These are phyloP conservation scores for Ctenochaetus hawaiiensis DNA, from an alignment of 2,797 vertebrate species.

Conservation along the genomic window DNA sequence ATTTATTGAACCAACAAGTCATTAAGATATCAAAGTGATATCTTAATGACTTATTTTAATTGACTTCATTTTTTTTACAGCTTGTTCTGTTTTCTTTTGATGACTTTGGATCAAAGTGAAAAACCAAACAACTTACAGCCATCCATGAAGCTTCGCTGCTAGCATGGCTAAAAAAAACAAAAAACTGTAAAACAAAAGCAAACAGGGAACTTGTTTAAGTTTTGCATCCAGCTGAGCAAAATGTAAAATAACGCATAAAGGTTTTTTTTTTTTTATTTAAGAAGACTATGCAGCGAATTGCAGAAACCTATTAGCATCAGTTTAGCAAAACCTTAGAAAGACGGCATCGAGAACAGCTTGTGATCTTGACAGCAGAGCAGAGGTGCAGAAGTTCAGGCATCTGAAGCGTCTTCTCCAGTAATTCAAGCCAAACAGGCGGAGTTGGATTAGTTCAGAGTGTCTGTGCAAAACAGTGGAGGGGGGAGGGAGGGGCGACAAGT, in stretches of 20 bases:
- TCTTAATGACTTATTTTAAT: too few species aligned
- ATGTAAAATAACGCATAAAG: background rate
- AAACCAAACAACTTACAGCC: background rate
- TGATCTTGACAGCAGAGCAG: slow-evolving; percentile 37
- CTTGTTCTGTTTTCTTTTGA: too few species aligned
- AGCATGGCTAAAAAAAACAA: background rate
- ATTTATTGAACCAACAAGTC: too few species aligned
- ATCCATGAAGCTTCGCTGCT: background rate
- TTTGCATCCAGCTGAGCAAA: slow-evolving; percentile 14
- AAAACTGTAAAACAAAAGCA: background rate
- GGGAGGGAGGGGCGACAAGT: slow-evolving; percentile 72
- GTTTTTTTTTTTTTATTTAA: background rate
- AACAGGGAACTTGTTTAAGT: background rate
- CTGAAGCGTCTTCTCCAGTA: slow-evolving; percentile 49
- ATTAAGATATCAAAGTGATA: too few species aligned
- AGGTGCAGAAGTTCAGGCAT: slow-evolving; percentile 44
- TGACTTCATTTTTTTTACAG: too few species aligned
- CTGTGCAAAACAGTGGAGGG: slow-evolving; percentile 73
- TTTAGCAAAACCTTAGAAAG: background rate
- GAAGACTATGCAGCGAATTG: background rate
- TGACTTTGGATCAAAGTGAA: too few species aligned
- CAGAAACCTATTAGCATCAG: slow-evolving; percentile 13
- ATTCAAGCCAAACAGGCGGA: slow-evolving; percentile 59
- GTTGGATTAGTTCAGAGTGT: slow-evolving; percentile 72
- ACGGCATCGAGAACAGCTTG: background rate